phyloP scores from a whole-genome alignment of 2,888 invertebrate genomes.

The Leptopterna dolabrata region DNA sequence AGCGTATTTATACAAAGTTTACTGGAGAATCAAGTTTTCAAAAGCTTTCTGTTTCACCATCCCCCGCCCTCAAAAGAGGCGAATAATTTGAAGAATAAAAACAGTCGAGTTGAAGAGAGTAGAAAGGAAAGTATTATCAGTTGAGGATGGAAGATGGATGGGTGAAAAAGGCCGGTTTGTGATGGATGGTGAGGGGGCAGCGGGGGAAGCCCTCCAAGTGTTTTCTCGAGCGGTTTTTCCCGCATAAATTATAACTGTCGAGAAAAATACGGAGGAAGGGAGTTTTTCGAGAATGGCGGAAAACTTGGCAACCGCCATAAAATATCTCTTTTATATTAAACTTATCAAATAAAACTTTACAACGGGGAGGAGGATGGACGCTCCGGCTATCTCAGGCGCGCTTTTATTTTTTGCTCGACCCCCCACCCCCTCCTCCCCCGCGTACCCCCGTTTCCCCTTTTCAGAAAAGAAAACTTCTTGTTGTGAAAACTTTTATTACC shows the following conservation, averaged over 20 bases:
- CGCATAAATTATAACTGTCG: conserved; percentile 61
- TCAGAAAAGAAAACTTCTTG: conserved; percentile 34
- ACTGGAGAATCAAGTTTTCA: conserved; percentile 42
- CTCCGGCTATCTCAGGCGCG: conserved; percentile 56
- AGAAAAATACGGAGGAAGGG: conserved; percentile 57
- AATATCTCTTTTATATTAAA: conserved; percentile 62
- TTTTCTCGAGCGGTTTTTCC: conserved; percentile 57
- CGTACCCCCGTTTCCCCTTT: neutral
- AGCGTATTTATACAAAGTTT: conserved; percentile 37
- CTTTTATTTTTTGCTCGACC: conserved; percentile 36
- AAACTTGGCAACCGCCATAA: conserved; percentile 57
- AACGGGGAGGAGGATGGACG: conserved; percentile 39
- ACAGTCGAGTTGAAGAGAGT: conserved; percentile 38
- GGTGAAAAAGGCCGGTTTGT: neutral
- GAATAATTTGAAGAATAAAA: conserved; percentile 47
- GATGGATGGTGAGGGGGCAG: neutral
- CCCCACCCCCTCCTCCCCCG: neutral
- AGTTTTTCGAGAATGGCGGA: conserved; percentile 45
- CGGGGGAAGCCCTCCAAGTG: conserved; percentile 21
- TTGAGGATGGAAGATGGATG: conserved; percentile 25
- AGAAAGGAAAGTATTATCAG: conserved; percentile 51
- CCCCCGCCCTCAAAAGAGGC: neutral
- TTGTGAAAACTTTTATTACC: conserved; percentile 49
- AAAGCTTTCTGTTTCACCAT: conserved; percentile 1
- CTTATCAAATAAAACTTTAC: conserved; percentile 63